Conservation (phyloP, 2,113 vertebrate species). For the Trogon melanurus region DNA sequence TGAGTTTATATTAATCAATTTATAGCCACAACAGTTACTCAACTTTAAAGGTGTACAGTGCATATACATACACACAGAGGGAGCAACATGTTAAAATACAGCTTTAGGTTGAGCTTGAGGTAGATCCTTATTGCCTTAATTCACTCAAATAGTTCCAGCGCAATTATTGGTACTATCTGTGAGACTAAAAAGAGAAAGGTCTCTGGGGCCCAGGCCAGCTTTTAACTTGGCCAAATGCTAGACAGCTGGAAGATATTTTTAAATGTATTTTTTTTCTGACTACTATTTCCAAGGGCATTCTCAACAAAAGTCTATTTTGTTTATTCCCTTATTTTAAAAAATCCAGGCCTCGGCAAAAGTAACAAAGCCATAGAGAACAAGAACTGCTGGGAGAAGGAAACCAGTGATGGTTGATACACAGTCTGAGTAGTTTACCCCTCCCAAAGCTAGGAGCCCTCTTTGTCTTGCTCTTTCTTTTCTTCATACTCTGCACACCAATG, state of each 20-base stretch:
- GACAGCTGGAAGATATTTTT: background rate
- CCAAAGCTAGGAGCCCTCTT: background rate
- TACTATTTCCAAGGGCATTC: background rate
- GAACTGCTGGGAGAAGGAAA: background rate
- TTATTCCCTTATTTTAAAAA: background rate
- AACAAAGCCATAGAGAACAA: background rate
- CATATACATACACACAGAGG: background rate
- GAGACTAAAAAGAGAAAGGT: background rate
- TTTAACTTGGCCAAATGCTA: background rate
- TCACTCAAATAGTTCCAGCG: background rate
- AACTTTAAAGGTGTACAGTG: background rate
- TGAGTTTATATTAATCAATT: background rate
- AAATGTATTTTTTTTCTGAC: background rate
- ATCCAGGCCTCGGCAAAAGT: background rate
- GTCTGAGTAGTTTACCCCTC: background rate
- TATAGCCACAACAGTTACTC: background rate
- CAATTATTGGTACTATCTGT: background rate
- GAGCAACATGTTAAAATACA: background rate
- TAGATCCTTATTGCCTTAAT: background rate
- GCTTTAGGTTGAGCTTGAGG: background rate
- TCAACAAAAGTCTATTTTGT: background rate
- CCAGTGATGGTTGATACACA: background rate
- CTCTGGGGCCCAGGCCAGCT: background rate
- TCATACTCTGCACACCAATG: background rate
- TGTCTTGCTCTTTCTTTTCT: background rate